These are phyloP conservation scores for Macrobrachium rosenbergii DNA, from an alignment of 1,140 invertebrate species.

Conservation along the genomic window DNA sequence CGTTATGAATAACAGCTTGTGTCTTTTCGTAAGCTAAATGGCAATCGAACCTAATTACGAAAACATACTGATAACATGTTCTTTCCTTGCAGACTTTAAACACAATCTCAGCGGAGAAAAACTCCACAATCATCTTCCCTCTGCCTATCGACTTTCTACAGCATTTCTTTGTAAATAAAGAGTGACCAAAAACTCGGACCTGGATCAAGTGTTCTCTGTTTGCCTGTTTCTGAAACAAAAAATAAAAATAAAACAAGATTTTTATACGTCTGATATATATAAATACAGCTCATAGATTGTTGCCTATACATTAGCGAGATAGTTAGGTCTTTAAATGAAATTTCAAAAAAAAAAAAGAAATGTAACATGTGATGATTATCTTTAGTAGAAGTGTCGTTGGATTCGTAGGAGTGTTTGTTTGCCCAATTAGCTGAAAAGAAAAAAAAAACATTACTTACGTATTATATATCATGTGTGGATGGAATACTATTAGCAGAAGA, in stretches of 20 bases:
- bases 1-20: too few relatives aligned
- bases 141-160: slow-evolving; percentile 89
- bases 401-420: background rate
- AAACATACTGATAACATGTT: background rate
- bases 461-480: background rate
- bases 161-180: slow-evolving; percentile 50
- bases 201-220: background rate
- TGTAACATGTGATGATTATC: slow-evolving; percentile 12
- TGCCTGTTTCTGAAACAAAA: slow-evolving; percentile 33
- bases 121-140: slow-evolving; percentile 98
- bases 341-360: slow-evolving; percentile 5
- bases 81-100: slow-evolving; percentile 83
- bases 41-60: too few relatives aligned
- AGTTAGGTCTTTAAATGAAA: background rate
- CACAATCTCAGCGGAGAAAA: slow-evolving; percentile 97
- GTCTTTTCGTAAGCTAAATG: too few relatives aligned
- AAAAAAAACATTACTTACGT: background rate
- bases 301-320: slow-evolving; percentile 42
- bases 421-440: background rate
- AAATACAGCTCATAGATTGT: slow-evolving; percentile 57
- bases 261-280: slow-evolving; percentile 42
- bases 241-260: slow-evolving; percentile 21
- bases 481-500: too few relatives aligned
- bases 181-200: background rate
- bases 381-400: slow-evolving; percentile 7